phyloP scores from a whole-genome alignment of 2,888 invertebrate genomes.

The Metacarcinus magister region DNA sequence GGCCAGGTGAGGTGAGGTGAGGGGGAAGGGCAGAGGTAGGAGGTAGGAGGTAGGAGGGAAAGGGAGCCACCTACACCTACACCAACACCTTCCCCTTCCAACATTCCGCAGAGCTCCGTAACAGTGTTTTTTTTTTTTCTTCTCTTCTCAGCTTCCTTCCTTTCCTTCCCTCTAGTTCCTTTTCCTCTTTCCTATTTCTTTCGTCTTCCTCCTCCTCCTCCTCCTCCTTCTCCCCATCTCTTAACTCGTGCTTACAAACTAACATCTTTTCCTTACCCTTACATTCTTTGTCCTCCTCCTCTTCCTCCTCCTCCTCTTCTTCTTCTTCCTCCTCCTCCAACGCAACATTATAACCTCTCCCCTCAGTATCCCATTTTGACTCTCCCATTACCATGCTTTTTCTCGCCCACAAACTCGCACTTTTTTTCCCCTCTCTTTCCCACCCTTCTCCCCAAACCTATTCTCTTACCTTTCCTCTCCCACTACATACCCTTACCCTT shows the following conservation, averaged over 20 bases:
- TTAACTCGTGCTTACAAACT: background rate
- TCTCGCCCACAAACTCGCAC: background rate
- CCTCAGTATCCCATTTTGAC: background rate
- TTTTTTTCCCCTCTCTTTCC: background rate
- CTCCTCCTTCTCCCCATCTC: background rate
- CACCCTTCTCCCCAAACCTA: background rate
- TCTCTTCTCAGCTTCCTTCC: background rate
- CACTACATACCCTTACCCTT: background rate
- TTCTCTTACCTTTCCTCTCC: background rate
- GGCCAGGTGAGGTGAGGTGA: background rate
- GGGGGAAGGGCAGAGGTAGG: background rate
- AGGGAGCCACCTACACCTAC: background rate
- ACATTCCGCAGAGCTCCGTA: background rate
- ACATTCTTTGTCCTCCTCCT: background rate
- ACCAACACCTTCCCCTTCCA: background rate
- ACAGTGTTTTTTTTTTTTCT: background rate
- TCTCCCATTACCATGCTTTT: background rate
- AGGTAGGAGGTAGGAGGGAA: background rate
- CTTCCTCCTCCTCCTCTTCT: conserved; percentile 16
- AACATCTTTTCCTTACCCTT: background rate
- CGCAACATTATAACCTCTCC: background rate
- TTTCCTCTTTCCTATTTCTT: background rate
- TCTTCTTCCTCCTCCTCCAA: background rate
- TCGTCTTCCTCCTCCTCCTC: background rate
- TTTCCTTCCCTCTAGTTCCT: background rate